Conservation (phyloP, 2,888 invertebrate genomes). For the Carabus problematicus region DNA sequence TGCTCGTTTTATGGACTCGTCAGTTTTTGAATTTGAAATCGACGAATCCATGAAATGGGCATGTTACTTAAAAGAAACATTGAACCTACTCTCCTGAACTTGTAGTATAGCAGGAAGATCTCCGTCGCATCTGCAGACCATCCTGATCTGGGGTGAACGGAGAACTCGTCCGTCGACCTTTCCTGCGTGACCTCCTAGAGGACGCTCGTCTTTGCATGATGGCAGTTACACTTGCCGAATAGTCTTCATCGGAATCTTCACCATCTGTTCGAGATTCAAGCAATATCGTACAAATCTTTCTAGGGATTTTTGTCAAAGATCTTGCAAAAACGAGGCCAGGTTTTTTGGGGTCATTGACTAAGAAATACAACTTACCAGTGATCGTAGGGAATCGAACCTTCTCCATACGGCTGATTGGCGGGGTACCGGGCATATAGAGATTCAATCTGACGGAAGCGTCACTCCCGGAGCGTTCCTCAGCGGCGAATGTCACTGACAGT, state of each 20-base stretch:
- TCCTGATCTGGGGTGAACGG: constrained; percentile 63
- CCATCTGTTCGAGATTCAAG: constrained; percentile 46
- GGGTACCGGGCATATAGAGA: constrained; percentile 34
- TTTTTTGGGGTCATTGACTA: too few relatives aligned
- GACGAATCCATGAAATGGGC: too few relatives aligned
- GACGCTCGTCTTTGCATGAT: constrained; percentile 83
- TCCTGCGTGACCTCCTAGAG: constrained; percentile 71
- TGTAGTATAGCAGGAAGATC: constrained; percentile 81
- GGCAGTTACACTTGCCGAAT: constrained; percentile 84
- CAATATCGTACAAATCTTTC: not conserved
- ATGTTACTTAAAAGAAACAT: too few relatives aligned
- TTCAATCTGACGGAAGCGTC: constrained; percentile 48
- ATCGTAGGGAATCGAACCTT: constrained; percentile 51
- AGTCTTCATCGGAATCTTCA: constrained; percentile 76
- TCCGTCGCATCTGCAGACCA: constrained; percentile 62
- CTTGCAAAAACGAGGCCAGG: constrained; percentile 20
- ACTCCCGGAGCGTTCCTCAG: constrained; percentile 62
- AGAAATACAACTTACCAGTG: constrained; percentile 46
- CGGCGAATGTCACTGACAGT: constrained; percentile 76
- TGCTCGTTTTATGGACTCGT: too few relatives aligned
- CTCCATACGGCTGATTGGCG: constrained; percentile 49
- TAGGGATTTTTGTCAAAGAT: too few relatives aligned
- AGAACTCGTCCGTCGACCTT: constrained; percentile 68
- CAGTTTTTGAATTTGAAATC: too few relatives aligned
- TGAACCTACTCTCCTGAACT: constrained; percentile 78